Evolutionary conservation across 2,888 invertebrate genomes (phyloP).

Genomic region (Leucania comma): DNA sequence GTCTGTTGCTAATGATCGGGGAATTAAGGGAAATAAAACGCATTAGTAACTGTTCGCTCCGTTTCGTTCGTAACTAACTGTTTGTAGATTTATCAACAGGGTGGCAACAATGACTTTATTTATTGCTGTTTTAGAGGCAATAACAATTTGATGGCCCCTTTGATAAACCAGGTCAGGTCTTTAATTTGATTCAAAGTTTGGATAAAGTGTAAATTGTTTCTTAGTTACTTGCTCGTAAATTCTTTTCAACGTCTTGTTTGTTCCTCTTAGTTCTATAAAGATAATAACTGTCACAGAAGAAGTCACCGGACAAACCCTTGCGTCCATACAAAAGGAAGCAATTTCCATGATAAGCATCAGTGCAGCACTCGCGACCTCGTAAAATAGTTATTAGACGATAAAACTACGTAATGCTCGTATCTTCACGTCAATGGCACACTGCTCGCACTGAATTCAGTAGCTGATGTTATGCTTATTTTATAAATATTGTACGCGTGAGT

Average conservation of each 20-base stretch:
- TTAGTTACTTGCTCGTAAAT: neutral
- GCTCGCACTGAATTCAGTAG: neutral
- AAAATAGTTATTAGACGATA: constrained; percentile 44
- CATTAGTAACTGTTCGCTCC: constrained; percentile 34
- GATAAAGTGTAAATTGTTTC: neutral
- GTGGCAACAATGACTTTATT: constrained; percentile 28
- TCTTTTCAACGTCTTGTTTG: neutral
- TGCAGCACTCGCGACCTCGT: constrained; percentile 31
- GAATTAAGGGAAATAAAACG: constrained; percentile 57
- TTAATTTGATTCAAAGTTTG: constrained; percentile 26
- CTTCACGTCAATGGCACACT: neutral
- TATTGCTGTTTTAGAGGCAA: constrained; percentile 34
- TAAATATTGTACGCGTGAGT: neutral
- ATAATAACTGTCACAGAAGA: neutral
- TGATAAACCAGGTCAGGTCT: constrained; percentile 13
- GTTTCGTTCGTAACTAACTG: constrained; percentile 25
- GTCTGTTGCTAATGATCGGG: constrained; percentile 50
- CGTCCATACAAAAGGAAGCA: constrained; percentile 10
- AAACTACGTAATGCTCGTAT: constrained; percentile 18
- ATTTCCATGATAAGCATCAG: constrained; percentile 43
- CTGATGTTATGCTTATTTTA: neutral
- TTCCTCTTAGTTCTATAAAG: neutral
- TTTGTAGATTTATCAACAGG: constrained; percentile 28
- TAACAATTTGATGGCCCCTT: constrained; percentile 32
- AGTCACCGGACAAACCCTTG: neutral